Percentiles rank a stretch among this genome's conserved stretches.
phyloP scores from a whole-genome alignment of 2,888 invertebrate species.

The Cheilosia vulpina region DNA sequence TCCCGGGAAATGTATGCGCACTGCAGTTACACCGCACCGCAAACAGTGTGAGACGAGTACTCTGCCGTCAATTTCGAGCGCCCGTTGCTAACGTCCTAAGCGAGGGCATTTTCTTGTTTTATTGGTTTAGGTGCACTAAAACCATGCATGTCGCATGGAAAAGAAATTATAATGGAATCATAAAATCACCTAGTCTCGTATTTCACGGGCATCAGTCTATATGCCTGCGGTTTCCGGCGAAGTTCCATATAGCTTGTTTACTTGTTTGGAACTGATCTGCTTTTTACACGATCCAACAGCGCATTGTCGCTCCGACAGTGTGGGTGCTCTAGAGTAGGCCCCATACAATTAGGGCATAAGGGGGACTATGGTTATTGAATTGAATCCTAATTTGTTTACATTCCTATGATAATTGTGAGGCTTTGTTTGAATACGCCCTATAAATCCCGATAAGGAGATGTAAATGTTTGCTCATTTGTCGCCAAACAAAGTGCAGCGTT shows the following conservation, averaged over 20 bases:
- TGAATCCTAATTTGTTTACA: constrained; percentile 45
- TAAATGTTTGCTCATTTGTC: constrained; percentile 46
- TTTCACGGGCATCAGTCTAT: constrained; percentile 7
- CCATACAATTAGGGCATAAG: constrained; percentile 12
- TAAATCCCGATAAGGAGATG: constrained; percentile 25
- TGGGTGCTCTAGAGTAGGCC: constrained; percentile 1
- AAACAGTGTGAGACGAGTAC: constrained; percentile 25
- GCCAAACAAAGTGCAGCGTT: constrained; percentile 24
- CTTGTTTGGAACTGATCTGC: constrained; percentile 24
- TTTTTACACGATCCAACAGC: constrained; percentile 14
- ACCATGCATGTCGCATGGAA: constrained; percentile 23
- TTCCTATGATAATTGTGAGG: constrained; percentile 20
- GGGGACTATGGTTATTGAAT: constrained; percentile 29
- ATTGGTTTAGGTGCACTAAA: constrained; percentile 61
- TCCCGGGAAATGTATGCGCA: constrained; percentile 23
- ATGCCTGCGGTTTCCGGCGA: constrained; percentile 26
- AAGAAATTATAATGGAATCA: constrained; percentile 30
- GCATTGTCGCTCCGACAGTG: not conserved
- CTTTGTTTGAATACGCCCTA: constrained; percentile 41
- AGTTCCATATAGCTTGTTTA: constrained; percentile 11
- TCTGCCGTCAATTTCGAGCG: constrained; percentile 1
- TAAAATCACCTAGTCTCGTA: constrained; percentile 43
- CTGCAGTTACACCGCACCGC: constrained; percentile 23
- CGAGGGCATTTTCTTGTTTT: constrained; percentile 38
- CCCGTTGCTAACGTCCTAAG: constrained; percentile 28